phyloP scores from a whole-genome alignment of 1,140 invertebrate genomes.

The Atta cephalotes region DNA sequence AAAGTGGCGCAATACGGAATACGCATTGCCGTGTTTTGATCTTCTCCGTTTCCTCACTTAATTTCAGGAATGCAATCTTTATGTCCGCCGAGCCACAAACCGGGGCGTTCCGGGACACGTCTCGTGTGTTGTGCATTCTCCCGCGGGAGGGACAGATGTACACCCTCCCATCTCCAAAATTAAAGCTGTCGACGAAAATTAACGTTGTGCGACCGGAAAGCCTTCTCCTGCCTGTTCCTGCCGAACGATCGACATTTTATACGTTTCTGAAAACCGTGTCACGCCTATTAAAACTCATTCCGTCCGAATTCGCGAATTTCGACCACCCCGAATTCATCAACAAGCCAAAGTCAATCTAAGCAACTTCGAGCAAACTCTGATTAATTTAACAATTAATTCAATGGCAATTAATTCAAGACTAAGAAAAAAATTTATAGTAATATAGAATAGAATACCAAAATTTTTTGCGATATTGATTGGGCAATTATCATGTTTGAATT shows the following conservation, averaged over 20 bases:
- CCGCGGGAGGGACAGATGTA: not conserved
- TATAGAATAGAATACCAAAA: too few relatives aligned
- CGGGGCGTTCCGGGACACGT: not conserved
- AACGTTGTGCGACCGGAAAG: not conserved
- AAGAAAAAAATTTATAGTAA: not conserved
- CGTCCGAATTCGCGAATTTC: not conserved
- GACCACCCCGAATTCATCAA: not conserved
- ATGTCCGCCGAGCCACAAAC: not conserved
- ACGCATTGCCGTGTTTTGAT: slow-evolving; percentile 28
- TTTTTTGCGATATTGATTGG: too few relatives aligned
- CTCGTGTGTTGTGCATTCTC: not conserved
- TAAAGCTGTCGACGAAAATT: slow-evolving; percentile 22
- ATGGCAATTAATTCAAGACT: not conserved
- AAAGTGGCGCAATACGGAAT: slow-evolving; percentile 13
- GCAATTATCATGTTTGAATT: too few relatives aligned
- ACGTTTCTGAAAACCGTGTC: not conserved
- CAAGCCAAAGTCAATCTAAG: not conserved
- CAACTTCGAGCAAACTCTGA: not conserved
- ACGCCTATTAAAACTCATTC: not conserved
- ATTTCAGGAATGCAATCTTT: slow-evolving; percentile 48
- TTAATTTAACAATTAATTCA: not conserved
- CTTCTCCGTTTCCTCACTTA: not conserved
- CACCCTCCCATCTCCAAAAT: not conserved
- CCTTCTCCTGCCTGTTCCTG: not conserved
- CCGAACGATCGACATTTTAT: slow-evolving; percentile 13